Percentiles rank a stretch among this genome's conserved stretches.
Conservation (phyloP, 1,140 invertebrate species). For the Ceratoteleas bidentatus region DNA sequence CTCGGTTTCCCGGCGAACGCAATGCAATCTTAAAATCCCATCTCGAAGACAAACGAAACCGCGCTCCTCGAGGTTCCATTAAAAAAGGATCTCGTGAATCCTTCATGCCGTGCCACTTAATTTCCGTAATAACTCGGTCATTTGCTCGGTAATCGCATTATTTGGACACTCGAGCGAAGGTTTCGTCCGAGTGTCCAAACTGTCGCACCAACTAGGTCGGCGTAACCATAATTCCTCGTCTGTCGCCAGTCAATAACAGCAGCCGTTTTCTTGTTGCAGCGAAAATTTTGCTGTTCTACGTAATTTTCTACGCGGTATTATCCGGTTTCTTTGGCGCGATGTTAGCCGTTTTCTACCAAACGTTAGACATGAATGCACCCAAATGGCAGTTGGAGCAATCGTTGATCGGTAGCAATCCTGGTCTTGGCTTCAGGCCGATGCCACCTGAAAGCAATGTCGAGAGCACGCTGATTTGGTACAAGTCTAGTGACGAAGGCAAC, state of each 20-base stretch:
- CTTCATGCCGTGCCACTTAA: background rate
- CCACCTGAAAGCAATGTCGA: conserved; percentile 93
- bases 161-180: conserved; percentile 3
- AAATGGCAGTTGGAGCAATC: conserved; percentile 92
- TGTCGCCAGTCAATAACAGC: background rate
- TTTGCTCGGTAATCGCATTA: conserved; percentile 16
- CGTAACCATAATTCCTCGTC: conserved; percentile 2
- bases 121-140: conserved; percentile 6
- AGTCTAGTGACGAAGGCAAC: conserved; percentile 89
- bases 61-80: too few relatives aligned
- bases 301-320: conserved; percentile 94
- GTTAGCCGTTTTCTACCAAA: conserved; percentile 96
- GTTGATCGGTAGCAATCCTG: conserved; percentile 95
- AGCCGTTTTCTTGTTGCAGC: conserved; percentile 83
- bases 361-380: conserved; percentile 90
- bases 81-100: too few relatives aligned
- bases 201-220: conserved; percentile 18
- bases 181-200: conserved; percentile 16
- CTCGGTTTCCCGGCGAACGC: too few relatives aligned
- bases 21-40: too few relatives aligned
- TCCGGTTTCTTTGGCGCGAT: conserved; percentile 94
- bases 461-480: conserved; percentile 96
- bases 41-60: too few relatives aligned
- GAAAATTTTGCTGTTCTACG: conserved; percentile 96
- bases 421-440: conserved; percentile 96